A percentile compares a stretch with the other conserved stretches of the same genome.
phyloP scores from a whole-genome alignment of 2,888 invertebrate species.

The Philhelius pedissequus region DNA sequence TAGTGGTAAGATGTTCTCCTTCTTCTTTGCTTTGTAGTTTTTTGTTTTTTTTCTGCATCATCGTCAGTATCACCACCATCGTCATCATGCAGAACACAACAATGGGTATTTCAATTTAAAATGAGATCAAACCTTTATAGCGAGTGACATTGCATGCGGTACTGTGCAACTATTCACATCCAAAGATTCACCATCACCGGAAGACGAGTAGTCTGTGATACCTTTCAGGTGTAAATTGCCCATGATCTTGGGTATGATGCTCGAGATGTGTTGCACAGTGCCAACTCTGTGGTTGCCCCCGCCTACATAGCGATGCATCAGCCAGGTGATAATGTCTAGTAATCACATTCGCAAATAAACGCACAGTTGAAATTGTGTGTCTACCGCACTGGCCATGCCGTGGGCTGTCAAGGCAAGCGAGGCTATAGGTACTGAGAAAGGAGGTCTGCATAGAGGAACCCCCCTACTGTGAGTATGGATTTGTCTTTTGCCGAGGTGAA shows the following conservation, averaged over 20 bases:
- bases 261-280: neutral
- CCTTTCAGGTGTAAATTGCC: constrained; percentile 54
- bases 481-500: constrained; percentile 32
- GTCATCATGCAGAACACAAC: constrained; percentile 20
- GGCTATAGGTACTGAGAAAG: neutral
- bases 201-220: constrained; percentile 36
- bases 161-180: neutral
- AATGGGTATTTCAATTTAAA: constrained; percentile 67
- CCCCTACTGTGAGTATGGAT: constrained; percentile 49
- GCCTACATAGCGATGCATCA: constrained; percentile 38
- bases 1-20: neutral
- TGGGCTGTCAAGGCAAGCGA: neutral
- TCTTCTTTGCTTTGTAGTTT: neutral
- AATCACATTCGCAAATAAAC: constrained; percentile 59
- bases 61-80: neutral
- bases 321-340: constrained; percentile 56
- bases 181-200: constrained; percentile 29
- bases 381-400: neutral
- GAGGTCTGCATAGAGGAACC: neutral
- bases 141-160: constrained; percentile 52
- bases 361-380: constrained; percentile 25
- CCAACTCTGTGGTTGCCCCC: constrained; percentile 29
- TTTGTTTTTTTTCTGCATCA: neutral
- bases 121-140: constrained; percentile 61
- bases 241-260: constrained; percentile 42